Evolutionary conservation across 92 coral and sea anemone species (phyloP), one percentile per base, ranked within the genome.

Genomic region (Parazoanthus swiftii): DNA sequence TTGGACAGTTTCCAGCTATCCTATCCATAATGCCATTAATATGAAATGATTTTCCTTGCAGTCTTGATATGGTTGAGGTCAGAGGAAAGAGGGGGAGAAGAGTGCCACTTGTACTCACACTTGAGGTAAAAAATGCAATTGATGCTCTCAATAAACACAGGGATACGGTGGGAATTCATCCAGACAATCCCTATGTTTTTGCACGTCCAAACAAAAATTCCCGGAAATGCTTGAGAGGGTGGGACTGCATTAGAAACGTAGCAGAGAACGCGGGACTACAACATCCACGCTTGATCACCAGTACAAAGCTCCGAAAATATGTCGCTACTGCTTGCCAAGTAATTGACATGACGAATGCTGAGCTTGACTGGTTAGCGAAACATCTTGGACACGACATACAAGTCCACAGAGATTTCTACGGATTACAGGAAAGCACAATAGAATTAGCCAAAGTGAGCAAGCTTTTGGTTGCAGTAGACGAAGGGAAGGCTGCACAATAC

Each of bases 61-160:
- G 94, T 38, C 85, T 92, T 71, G 91, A 92, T 43, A 87, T 92
- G 92, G 91, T 90, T 6, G 92, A 92, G 54, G 74, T 90, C 3
- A 18, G n/a, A 46, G 94, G 94, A 0, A 92, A 90, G 36, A 51
- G 92, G 25, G 92, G 91, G 2, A 84, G 94, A 44, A 83, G 85
- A 63, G 94, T 92, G 25, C 90, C 91, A 20, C 84, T 92, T 33
- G 59, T 89, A 23, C 76, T 92, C 18, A 92, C 92, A 8, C 23
- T 26, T 26, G 91, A 92, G 48, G 75, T 88, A 36, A 92, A 65
- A 50, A 26, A 74, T 9, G 72, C 79, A 63, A 92, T 92, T 8
- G 88, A 90, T 79, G 85, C 74, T 15, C 77, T 90, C 21, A 88
- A 76, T 72, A 71, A 85, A 23, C 74, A 85, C 36, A 72, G 93